phyloP scores from a whole-genome alignment of 1,140 invertebrate species.

The Conus ventricosus region DNA sequence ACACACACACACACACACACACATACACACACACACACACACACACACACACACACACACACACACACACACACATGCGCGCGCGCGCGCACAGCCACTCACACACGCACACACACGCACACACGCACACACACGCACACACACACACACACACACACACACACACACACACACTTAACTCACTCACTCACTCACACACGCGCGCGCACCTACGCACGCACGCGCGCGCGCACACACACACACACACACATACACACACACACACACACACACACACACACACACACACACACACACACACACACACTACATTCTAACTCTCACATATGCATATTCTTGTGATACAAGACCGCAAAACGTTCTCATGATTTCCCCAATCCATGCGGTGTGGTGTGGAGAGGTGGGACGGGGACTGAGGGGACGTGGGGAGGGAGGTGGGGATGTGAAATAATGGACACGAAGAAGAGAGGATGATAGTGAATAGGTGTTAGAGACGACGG shows the following conservation, averaged over 20 bases:
- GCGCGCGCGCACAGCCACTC: not conserved
- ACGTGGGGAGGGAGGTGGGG: no score
- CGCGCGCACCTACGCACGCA: constrained; percentile 7
- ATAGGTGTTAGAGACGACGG: no score
- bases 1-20: constrained; percentile 8
- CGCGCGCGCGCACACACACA: not conserved
- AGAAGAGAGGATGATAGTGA: no score
- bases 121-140: not conserved
- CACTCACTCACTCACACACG: not conserved
- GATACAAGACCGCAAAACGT: not conserved
- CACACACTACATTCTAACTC: not conserved
- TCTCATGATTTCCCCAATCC: no score
- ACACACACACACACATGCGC: constrained; percentile 17
- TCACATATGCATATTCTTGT: not conserved
- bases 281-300: constrained; percentile 15
- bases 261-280: constrained; percentile 15
- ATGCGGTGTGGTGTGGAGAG: no score
- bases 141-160: constrained; percentile 13
- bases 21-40: constrained; percentile 28
- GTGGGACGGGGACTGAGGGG: no score
- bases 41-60: not conserved
- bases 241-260: not conserved
- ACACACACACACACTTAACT: constrained; percentile 32
- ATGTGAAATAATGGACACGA: no score
- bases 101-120: not conserved